Evolutionary conservation across 2,888 invertebrate species (phyloP), one percentile per base, ranked within the genome.

Genomic region (Scaptomyza tumidula): DNA sequence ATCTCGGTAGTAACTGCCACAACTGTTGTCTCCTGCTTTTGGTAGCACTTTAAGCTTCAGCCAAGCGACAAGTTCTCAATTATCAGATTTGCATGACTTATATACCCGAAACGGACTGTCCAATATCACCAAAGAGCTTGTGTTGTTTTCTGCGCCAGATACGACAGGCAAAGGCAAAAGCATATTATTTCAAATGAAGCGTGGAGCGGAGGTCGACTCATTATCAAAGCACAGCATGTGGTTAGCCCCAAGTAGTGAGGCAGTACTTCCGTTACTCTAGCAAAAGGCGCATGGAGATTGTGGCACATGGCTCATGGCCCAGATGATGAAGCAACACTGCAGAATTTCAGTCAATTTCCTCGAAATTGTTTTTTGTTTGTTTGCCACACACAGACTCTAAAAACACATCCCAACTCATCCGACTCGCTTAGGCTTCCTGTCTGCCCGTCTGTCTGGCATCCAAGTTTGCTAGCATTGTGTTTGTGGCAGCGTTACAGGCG

Each of bases 181-280:
- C 71, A 80, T 78, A 86, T 88, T 86, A 88, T 88, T 86, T 88
- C 86, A 86, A 81, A 88, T 88, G 78, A 83, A 76, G 84, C 88
- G 59, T 67, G 33, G 60, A 61, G 57, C 54, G 54, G 33, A 78
- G 69, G 88, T 50, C 50, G 35, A 83, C 80, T 89, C 87, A 86
- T 89, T 86, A 86, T 78, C 85, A 85, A 88, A 82, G 86, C 89
- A 87, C 87, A 89, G 88, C 87, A 86, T 89, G 85, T 89, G 86
- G 87, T 89, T 87, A 82, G 83, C 80, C 73, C 75, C 65, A 75
- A 80, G 82, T 82, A 77, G 79, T 59, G 67, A 73, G 77, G 61
- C 80, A 81, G 41, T 71, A 68, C 65, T 70, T 79, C 77, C 80
- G 64, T 65, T 70, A 74, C 62, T 68, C n/a, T 19, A 52, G 63